A percentile compares a stretch with the other conserved stretches of the same genome.
Evolutionary conservation across 1,140 invertebrate genomes (phyloP).

Genomic region (Halictus rubicundus): DNA sequence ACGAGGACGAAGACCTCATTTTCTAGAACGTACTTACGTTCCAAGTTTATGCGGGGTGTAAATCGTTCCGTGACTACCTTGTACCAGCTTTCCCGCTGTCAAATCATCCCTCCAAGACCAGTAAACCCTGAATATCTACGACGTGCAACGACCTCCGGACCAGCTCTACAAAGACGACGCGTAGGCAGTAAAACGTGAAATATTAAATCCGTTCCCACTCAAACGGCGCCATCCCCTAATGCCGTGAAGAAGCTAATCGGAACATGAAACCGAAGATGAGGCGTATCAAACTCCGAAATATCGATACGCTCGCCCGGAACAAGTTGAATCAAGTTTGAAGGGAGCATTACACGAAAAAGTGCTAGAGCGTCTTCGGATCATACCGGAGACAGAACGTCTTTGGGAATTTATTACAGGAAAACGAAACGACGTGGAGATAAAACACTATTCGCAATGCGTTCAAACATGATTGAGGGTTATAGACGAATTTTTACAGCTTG

Average conservation of each 20-base stretch:
- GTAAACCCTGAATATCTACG: background rate
- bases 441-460: too few relatives aligned
- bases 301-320: too few relatives aligned
- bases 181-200: background rate
- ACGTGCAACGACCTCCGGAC: background rate
- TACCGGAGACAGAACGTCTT: too few relatives aligned
- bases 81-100: slow-evolving; percentile 10
- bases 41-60: slow-evolving; percentile 34
- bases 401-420: too few relatives aligned
- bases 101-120: slow-evolving; percentile 25
- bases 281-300: background rate
- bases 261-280: background rate
- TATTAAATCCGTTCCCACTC: background rate
- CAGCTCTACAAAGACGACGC: background rate
- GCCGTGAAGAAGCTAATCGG: background rate
- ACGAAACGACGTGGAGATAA: too few relatives aligned
- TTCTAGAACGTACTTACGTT: slow-evolving; percentile 37
- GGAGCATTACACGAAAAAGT: too few relatives aligned
- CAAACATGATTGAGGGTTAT: too few relatives aligned
- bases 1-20: slow-evolving; percentile 9
- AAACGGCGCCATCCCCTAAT: background rate
- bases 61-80: slow-evolving; percentile 30
- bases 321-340: too few relatives aligned
- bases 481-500: too few relatives aligned
- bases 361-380: too few relatives aligned